Conservation (phyloP, 2,113 vertebrate genomes). For the Macrotis lagotis region DNA sequence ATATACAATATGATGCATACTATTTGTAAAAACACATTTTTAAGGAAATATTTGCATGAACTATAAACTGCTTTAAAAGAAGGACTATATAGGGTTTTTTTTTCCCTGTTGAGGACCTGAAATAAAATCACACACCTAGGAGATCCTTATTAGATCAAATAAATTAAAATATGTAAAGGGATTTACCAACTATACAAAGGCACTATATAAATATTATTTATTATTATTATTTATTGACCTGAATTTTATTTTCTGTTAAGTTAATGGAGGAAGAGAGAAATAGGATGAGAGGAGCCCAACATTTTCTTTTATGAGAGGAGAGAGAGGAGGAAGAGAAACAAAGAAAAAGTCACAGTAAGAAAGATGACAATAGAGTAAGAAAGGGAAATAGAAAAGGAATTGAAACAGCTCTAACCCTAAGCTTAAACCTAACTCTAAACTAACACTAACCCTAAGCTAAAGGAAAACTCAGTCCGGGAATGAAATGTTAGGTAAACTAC, state of each 20-base stretch:
- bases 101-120: neutral
- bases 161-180: neutral
- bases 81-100: neutral
- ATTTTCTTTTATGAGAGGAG: neutral
- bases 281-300: neutral
- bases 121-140: neutral
- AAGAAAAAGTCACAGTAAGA: neutral
- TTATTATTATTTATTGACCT: neutral
- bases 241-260: neutral
- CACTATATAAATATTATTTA: neutral
- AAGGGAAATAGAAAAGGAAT: neutral
- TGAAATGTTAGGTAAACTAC: neutral
- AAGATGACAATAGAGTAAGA: neutral
- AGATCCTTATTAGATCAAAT: neutral
- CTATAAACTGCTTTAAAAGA: neutral
- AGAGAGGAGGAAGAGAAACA: neutral
- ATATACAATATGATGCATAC: neutral
- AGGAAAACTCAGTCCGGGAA: neutral
- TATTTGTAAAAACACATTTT: too few species aligned
- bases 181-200: neutral
- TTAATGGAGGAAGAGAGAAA: neutral
- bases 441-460: neutral
- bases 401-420: too few species aligned
- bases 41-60: neutral
- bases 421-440: too few species aligned